phyloP scores from a whole-genome alignment of 2,113 vertebrate genomes.

The Theristicus caerulescens region DNA sequence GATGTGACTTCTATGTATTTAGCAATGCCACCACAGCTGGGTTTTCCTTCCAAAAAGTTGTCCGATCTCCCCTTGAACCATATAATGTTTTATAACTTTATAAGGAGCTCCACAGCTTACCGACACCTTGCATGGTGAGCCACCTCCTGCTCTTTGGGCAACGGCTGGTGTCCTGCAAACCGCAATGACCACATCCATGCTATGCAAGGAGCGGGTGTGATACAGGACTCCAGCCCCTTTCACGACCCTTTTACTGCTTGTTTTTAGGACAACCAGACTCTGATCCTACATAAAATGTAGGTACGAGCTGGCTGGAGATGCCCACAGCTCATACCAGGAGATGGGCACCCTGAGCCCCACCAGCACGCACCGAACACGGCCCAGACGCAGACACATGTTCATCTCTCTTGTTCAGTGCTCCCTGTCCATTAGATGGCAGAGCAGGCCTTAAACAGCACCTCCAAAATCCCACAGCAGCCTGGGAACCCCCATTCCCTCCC shows the following conservation, averaged over 20 bases:
- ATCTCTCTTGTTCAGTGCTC: not conserved
- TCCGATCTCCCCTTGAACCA: not conserved
- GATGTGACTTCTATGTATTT: not conserved
- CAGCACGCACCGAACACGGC: rapidly evolving
- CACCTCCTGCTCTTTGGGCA: not conserved
- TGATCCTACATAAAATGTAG: rapidly evolving
- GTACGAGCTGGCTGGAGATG: not conserved
- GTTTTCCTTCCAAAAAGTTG: not conserved
- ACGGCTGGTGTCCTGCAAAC: not conserved
- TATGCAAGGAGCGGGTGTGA: not conserved
- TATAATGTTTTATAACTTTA: not conserved
- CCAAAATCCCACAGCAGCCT: not conserved
- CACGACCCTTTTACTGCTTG: not conserved
- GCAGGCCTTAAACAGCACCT: not conserved
- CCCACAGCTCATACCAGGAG: not conserved
- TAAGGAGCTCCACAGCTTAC: not conserved
- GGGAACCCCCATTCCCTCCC: not conserved
- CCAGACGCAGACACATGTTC: not conserved
- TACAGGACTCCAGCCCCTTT: not conserved
- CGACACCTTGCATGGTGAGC: not conserved
- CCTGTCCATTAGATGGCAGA: conserved; percentile 11
- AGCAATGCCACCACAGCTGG: too few species aligned
- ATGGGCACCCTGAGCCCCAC: not conserved
- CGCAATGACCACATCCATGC: not conserved
- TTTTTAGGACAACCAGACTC: not conserved